These are phyloP conservation scores for Tiliacea aurago DNA, from an alignment of 2,888 invertebrate genomes.

Conservation along the genomic window DNA sequence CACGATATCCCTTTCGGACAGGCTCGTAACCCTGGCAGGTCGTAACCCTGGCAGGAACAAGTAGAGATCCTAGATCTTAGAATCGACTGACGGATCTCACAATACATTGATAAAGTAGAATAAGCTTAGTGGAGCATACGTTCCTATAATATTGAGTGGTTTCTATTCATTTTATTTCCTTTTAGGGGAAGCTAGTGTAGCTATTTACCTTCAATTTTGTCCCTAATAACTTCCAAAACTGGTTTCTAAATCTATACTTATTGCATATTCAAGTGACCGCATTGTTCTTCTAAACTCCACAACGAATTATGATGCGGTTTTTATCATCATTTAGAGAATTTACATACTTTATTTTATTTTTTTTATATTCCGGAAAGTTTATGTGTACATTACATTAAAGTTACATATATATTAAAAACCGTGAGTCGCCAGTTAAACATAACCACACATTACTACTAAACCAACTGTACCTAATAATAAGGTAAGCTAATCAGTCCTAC, in stretches of 20 bases:
- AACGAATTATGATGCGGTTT: background rate
- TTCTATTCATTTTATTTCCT: background rate
- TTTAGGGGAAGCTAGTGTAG: too few relatives aligned
- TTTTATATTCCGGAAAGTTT: background rate
- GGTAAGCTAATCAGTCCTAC: background rate
- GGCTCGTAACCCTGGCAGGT: too few relatives aligned
- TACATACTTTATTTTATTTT: too few relatives aligned
- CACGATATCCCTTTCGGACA: too few relatives aligned
- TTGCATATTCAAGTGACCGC: background rate
- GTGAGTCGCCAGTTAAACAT: background rate
- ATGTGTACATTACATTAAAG: background rate
- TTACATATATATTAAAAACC: too few relatives aligned
- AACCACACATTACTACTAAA: background rate
- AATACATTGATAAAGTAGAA: background rate
- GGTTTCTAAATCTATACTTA: background rate
- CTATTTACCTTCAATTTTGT: background rate
- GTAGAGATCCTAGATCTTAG: conserved; percentile 6
- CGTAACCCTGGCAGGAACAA: too few relatives aligned
- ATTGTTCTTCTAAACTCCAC: background rate
- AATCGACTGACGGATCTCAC: background rate
- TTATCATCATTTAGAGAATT: background rate
- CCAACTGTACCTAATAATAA: background rate
- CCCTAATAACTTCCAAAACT: background rate
- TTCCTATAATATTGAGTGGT: background rate
- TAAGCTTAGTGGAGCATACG: background rate